Percentiles rank a stretch among this genome's conserved stretches.
phyloP scores from a whole-genome alignment of 2,797 vertebrate genomes.

The Danio jaintianensis region DNA sequence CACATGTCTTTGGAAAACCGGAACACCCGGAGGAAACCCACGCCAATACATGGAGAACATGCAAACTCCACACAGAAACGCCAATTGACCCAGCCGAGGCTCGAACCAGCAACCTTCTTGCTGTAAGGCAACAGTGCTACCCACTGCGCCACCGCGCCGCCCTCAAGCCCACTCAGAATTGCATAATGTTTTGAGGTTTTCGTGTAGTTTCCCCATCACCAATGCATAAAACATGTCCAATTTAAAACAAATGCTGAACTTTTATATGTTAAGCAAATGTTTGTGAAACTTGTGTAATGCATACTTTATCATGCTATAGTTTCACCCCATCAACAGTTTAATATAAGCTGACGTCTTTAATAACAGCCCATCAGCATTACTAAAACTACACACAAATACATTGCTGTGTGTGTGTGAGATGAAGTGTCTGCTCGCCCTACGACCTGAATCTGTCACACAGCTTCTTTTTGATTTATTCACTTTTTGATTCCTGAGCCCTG shows the following conservation, averaged over 20 bases:
- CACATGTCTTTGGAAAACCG: too few species aligned
- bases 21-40: too few species aligned
- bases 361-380: slow-evolving; percentile 57
- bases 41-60: too few species aligned
- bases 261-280: slow-evolving; percentile 35
- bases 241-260: slow-evolving; percentile 36
- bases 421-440: slow-evolving; percentile 55
- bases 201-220: not conserved
- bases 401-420: slow-evolving; percentile 64
- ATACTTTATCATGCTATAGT: slow-evolving; percentile 53
- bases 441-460: slow-evolving; percentile 66
- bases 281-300: slow-evolving; percentile 20
- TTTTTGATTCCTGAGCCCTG: slow-evolving; percentile 52
- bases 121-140: too few species aligned
- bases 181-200: too few species aligned
- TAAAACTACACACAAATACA: slow-evolving; percentile 59
- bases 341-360: slow-evolving; percentile 49
- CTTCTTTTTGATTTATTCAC: slow-evolving; percentile 68
- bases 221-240: not conserved
- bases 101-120: too few species aligned
- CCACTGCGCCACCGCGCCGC: too few species aligned
- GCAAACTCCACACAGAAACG: too few species aligned
- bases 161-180: too few species aligned
- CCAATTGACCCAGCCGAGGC: too few species aligned
- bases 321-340: slow-evolving; percentile 46